Base-by-base conservation (phyloP, 2,888 invertebrate species). In the Emmelina monodactyla region DNA sequence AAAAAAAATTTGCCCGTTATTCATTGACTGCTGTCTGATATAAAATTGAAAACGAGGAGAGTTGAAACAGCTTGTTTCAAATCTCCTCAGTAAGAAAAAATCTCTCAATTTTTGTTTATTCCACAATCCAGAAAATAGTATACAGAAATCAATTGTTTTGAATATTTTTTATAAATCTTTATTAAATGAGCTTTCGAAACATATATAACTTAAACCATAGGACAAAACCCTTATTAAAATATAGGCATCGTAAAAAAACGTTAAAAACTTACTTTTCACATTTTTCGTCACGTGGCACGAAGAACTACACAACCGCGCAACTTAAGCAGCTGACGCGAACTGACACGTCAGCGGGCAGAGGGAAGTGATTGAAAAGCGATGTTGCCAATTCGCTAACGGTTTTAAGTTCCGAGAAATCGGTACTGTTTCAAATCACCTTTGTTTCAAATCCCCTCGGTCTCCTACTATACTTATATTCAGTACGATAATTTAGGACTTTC, bases 311-410 rank as follows among this genome's bases (percentile, higher is more conserved):
- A 34, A 19, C 34, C 34, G 28, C 34, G 19, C 32, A 22, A 16
- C 28, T 16, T 14, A 32, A 28, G 38, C 32, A 22, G 32, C 30
- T 7, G 38, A 29, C 35, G 37, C 33, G 33, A 33, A 33, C 33
- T 35, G 31, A 33, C 31, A 19, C n/a, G 31, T 14, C 25, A 19
- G 37, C 16, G 19, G 28, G 28, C 29, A 32, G 16, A 28, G 19
- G 19, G 11, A 36, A 32, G 22, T 32, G 16, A 19, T 32, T 36
- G 14, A 32, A 32, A 32, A 32, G 36, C 37, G 37, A 37, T 31
- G 33, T 40, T 40, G 33, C 31, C 34, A 37, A 32, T 31, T 37
- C 35, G 33, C 35, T 35, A 35, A 37, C 40, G 35, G 40, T 40
- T 37, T 33, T 37, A 33, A 37, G 35, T 40, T 35, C 29, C 28